Conservation (phyloP, 2,797 vertebrate species). For the Holocentrus rufus region DNA sequence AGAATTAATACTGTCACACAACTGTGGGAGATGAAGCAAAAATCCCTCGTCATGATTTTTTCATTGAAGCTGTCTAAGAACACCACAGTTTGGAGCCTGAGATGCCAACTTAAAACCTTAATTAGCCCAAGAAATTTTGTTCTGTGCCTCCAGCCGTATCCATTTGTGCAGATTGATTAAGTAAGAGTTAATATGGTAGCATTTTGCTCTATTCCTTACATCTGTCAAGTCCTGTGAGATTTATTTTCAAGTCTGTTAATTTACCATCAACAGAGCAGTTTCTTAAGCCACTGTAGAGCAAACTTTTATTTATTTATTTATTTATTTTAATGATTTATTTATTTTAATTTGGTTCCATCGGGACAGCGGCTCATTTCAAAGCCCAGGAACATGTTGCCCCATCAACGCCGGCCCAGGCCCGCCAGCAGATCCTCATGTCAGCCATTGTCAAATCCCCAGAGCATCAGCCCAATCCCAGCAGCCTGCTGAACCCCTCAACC, state of each 20-base stretch:
- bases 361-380: slow-evolving; percentile 94
- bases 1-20: background rate
- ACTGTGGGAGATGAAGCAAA: background rate
- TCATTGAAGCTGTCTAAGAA: no score
- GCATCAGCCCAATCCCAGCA: slow-evolving; percentile 95
- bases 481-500: slow-evolving; percentile 91
- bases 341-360: slow-evolving; percentile 29
- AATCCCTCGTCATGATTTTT: no score
- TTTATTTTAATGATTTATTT: no score
- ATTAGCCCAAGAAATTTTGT: slow-evolving; percentile 14
- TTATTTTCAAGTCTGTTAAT: slow-evolving; percentile 5
- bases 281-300: slow-evolving; percentile 20
- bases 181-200: slow-evolving; percentile 33
- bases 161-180: slow-evolving; percentile 20
- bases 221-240: slow-evolving; percentile 24
- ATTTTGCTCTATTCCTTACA: slow-evolving; percentile 33
- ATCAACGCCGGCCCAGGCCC: slow-evolving; percentile 92
- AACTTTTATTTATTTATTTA: background rate
- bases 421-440: slow-evolving; percentile 99
- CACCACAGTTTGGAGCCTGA: slow-evolving; percentile 5
- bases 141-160: slow-evolving; percentile 10
- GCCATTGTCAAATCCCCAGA: slow-evolving; percentile 97
- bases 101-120: slow-evolving; percentile 5
- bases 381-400: slow-evolving; percentile 90
- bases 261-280: slow-evolving; percentile 19